Evolutionary conservation across 1,140 invertebrate genomes (phyloP).

Genomic region (Bombus affinis): DNA sequence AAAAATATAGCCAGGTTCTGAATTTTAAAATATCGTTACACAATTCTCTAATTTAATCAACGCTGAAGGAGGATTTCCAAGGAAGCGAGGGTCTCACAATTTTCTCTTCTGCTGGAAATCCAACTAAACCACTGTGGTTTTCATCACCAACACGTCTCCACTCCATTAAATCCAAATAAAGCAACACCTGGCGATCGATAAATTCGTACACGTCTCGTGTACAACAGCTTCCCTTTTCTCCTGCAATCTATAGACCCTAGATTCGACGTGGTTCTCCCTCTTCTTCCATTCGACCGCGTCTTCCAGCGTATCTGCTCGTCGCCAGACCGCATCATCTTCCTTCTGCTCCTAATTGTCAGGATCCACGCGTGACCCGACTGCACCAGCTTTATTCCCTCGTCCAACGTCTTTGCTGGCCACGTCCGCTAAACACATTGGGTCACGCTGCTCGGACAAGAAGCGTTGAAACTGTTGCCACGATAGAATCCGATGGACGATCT

Average conservation of each 20-base stretch:
- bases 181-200: background rate
- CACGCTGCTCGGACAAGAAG: background rate
- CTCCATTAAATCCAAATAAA: background rate
- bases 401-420: conserved; percentile 12
- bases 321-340: conserved; percentile 48
- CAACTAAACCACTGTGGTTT: background rate
- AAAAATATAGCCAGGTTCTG: no score
- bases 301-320: background rate
- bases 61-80: background rate
- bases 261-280: background rate
- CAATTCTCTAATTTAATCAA: background rate
- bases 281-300: background rate
- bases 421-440: conserved; percentile 39
- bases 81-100: background rate
- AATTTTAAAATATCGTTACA: background rate
- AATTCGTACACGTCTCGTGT: conserved; percentile 7
- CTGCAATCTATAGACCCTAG: background rate
- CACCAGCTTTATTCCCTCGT: conserved; percentile 17
- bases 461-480: background rate
- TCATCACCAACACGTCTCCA: background rate
- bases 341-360: conserved; percentile 54
- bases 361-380: conserved; percentile 61
- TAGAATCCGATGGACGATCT: conserved; percentile 9
- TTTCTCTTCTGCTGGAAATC: background rate
- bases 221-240: background rate